Conservation (phyloP, 2,888 invertebrate genomes). For the Panzeria rudis region DNA sequence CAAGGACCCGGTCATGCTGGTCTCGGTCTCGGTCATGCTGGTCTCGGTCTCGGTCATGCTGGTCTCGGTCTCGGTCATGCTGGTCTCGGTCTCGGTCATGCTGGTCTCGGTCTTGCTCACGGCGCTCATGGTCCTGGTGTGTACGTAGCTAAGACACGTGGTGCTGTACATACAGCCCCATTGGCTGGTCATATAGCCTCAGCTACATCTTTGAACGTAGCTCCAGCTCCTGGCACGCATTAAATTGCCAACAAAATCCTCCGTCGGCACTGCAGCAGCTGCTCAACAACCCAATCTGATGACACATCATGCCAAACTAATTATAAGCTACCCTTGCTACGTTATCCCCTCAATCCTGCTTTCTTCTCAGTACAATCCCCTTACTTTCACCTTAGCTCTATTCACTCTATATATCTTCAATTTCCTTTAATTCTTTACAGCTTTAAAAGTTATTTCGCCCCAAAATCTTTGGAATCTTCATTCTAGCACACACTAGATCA, state of each 20-base stretch:
- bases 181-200: constrained; percentile 82
- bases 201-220: constrained; percentile 82
- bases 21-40: constrained; percentile 62
- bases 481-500: constrained; percentile 56
- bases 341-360: constrained; percentile 5
- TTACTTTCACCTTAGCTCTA: not conserved
- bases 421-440: constrained; percentile 19
- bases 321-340: constrained; percentile 48
- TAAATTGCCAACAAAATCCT: constrained; percentile 61
- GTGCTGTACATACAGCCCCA: constrained; percentile 82
- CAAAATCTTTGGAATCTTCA: not conserved
- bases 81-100: constrained; percentile 45
- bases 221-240: constrained; percentile 82
- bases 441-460: constrained; percentile 31
- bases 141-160: constrained; percentile 83
- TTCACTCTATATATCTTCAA: constrained; percentile 1
- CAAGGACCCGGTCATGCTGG: constrained; percentile 77
- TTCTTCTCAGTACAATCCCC: constrained; percentile 10
- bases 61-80: constrained; percentile 79
- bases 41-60: constrained; percentile 78
- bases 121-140: constrained; percentile 79
- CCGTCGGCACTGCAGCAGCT: constrained; percentile 24
- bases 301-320: constrained; percentile 71
- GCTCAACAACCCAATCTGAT: constrained; percentile 38
- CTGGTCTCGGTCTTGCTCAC: constrained; percentile 34